Percentiles rank a stretch among this genome's conserved stretches.
Conservation (phyloP, 2,888 invertebrate species). For the Branchinecta sandiegonensis region DNA sequence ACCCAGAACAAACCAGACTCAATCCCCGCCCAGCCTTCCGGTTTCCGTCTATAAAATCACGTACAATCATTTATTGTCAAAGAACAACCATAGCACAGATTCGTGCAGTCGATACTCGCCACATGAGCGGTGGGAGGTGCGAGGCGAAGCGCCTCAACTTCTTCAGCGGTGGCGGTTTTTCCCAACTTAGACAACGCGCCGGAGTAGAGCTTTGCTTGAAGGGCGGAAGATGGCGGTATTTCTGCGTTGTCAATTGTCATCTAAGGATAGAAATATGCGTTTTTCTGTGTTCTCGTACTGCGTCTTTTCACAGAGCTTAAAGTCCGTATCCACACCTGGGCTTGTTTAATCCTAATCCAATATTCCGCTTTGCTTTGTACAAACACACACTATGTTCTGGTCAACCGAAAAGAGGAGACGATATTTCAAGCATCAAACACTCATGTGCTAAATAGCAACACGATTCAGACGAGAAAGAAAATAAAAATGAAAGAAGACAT, state of each 20-base stretch:
- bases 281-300: neutral
- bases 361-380: too few species aligned
- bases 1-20: too few species aligned
- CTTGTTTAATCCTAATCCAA: too few species aligned
- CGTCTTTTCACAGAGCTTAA: neutral
- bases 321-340: neutral
- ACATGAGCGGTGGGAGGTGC: neutral
- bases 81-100: neutral
- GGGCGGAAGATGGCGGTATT: neutral
- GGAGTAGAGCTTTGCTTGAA: slow-evolving; percentile 6
- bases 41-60: neutral
- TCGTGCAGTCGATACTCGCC: neutral
- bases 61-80: slow-evolving; percentile 5
- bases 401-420: too few species aligned
- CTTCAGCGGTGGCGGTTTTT: slow-evolving; percentile 5
- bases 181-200: neutral
- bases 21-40: too few species aligned
- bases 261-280: neutral
- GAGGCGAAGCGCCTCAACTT: neutral
- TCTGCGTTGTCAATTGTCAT: neutral
- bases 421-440: too few species aligned
- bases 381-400: too few species aligned
- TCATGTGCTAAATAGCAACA: too few species aligned
- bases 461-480: too few species aligned
- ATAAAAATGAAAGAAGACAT: too few species aligned